Percentiles rank a stretch among this genome's conserved stretches.
Evolutionary conservation across 2,888 invertebrate genomes (phyloP).

Genomic region (Plagiodera versicolora): DNA sequence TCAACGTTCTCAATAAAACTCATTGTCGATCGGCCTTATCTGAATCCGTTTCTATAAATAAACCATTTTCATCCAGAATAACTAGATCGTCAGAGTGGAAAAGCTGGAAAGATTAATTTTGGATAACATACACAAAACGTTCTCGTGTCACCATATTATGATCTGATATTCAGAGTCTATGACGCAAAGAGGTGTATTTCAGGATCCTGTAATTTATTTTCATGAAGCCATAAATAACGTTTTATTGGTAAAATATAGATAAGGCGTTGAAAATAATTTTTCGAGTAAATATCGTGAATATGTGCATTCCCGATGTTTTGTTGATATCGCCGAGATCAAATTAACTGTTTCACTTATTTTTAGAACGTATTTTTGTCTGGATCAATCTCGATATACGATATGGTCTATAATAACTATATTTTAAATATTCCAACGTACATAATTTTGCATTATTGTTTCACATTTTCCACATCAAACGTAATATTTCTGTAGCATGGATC

Average conservation of each 20-base stretch:
- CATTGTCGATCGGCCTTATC: not conserved
- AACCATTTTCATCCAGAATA: not conserved
- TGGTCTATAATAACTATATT: slow-evolving; percentile 8
- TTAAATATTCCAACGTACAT: too few species aligned
- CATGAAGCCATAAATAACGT: slow-evolving; percentile 31
- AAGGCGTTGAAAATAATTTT: slow-evolving; percentile 26
- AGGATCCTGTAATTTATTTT: slow-evolving; percentile 29
- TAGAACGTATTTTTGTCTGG: not conserved
- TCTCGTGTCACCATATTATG: slow-evolving; percentile 29
- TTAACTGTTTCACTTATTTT: slow-evolving; percentile 4
- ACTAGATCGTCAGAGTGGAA: slow-evolving; percentile 11
- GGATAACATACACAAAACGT: slow-evolving; percentile 16
- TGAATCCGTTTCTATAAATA: slow-evolving; percentile 7
- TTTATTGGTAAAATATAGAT: slow-evolving; percentile 30
- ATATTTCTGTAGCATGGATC: too few species aligned
- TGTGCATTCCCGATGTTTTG: slow-evolving; percentile 8
- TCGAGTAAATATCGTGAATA: slow-evolving; percentile 19
- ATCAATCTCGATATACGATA: too few species aligned
- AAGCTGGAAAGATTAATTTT: slow-evolving; percentile 16
- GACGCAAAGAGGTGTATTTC: slow-evolving; percentile 33
- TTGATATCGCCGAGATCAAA: not conserved
- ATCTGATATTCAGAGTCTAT: slow-evolving; percentile 24
- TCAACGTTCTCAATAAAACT: not conserved
- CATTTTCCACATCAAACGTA: too few species aligned
- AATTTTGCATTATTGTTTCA: too few species aligned